A percentile compares a stretch with the other conserved stretches of the same genome.
Evolutionary conservation across 1,140 invertebrate species (phyloP).

Genomic region (Muscidifurax raptorellus): DNA sequence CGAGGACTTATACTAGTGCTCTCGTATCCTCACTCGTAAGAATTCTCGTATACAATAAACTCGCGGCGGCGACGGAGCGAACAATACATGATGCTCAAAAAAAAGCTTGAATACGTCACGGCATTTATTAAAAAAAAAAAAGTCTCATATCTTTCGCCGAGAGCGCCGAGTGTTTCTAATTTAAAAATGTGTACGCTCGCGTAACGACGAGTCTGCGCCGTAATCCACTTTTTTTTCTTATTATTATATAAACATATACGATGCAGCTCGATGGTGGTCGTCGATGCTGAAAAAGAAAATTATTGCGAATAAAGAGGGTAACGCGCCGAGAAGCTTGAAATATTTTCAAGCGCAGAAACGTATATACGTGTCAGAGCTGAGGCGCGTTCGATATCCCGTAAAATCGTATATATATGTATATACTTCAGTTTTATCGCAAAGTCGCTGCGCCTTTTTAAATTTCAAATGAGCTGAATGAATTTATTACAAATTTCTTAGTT

Average conservation of each 20-base stretch:
- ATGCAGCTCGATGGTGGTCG: too few species aligned
- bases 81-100: background rate
- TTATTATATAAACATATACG: too few species aligned
- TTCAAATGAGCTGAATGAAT: background rate
- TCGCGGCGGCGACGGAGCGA: background rate
- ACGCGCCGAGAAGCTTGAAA: background rate
- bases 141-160: background rate
- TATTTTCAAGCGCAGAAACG: background rate
- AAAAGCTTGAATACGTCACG: background rate
- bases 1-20: background rate
- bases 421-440: background rate
- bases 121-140: background rate
- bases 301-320: background rate
- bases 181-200: too few species aligned
- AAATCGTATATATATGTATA: too few species aligned
- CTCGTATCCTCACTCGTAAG: background rate
- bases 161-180: too few species aligned
- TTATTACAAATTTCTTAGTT: background rate
- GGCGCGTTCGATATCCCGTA: too few species aligned
- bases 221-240: too few species aligned
- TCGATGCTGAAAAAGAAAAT: background rate
- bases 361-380: too few species aligned
- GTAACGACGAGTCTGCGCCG: too few species aligned
- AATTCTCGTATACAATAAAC: conserved; percentile 12
- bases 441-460: background rate